Base-by-base conservation (phyloP, 2,888 invertebrate species). In the Harpalus rubripes region DNA sequence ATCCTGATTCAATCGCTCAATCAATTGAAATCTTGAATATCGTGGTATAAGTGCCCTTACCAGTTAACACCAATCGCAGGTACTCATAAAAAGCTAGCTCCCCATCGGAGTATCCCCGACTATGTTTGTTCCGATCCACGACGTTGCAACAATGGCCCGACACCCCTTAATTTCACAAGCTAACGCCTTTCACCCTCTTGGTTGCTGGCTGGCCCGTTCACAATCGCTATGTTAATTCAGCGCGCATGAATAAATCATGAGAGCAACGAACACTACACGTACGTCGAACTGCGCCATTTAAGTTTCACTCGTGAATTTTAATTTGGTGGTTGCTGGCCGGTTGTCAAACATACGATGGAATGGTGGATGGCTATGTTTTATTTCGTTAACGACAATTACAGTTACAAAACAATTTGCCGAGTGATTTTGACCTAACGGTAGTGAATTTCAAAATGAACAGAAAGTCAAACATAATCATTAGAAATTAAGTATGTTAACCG, bases 121-220 rank as follows among this genome's bases (percentile, higher is more conserved):
- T 32, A 32, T 84, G 83, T 84, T 84, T 74, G 83, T 84, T 84
- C 84, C 84, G 84, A 78, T 44, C 84, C 65, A 78, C 63, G 63
- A 52, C 63, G 63, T 39, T 63, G 63, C 78, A 84, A 84, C 84
- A 84, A 84, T 84, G 32, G 84, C 59, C 59, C 63, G 52, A 84
- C 84, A 84, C 84, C 84, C 84, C 84, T 84, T 84, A 84, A 84
- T 84, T 84, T 84, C 84, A 84, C 84, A 84, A 84, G 78, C 84
- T 84, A 84, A 84, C 84, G 84, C 84, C 84, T 84, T 84, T 78
- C 63, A 78, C 84, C 84, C 84, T 84, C 76, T 39, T 26, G 76
- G 26, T 58, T 56, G n/a, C 26, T 26, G 12, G 41, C 78, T 80
- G 80, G 79, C 26, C 18, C 76, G 83, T 76, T 84, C 78, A 84